Conservation (phyloP, 2,113 vertebrate genomes). For the Nansenia antarctica region DNA sequence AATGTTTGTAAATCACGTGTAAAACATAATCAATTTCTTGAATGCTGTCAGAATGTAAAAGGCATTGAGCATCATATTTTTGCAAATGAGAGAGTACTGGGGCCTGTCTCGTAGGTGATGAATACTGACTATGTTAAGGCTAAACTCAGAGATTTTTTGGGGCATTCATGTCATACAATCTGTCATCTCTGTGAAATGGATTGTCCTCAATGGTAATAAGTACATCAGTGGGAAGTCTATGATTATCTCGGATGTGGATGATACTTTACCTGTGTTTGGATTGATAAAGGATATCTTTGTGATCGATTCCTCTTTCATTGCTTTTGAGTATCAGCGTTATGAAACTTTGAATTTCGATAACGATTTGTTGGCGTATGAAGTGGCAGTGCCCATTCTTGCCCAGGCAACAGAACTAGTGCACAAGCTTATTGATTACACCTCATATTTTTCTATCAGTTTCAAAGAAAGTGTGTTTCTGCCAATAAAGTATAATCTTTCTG, state of each 20-base stretch:
- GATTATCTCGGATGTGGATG: not conserved
- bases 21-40: not conserved
- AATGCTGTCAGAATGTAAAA: conserved; percentile 27
- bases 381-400: conserved; percentile 17
- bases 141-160: conserved; percentile 10
- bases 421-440: conserved; percentile 12
- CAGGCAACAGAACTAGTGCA: conserved; percentile 17
- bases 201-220: conserved; percentile 10
- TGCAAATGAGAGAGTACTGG: not conserved
- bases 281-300: conserved; percentile 19
- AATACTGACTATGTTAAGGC: not conserved
- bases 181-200: conserved; percentile 17
- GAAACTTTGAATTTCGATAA: conserved; percentile 8
- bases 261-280: not conserved
- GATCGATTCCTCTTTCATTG: conserved; percentile 20
- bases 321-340: conserved; percentile 20
- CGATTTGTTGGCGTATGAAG: conserved; percentile 12
- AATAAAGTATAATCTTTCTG: conserved; percentile 5
- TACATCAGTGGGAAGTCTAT: not conserved
- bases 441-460: conserved; percentile 10
- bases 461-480: conserved; percentile 9
- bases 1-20: conserved; percentile 11
- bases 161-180: not conserved
- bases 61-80: conserved; percentile 19
- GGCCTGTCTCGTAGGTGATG: conserved; percentile 3